Percentiles rank a stretch among this genome's conserved stretches.
phyloP scores from a whole-genome alignment of 2,888 invertebrate genomes.

The Siphlonurus alternatus region DNA sequence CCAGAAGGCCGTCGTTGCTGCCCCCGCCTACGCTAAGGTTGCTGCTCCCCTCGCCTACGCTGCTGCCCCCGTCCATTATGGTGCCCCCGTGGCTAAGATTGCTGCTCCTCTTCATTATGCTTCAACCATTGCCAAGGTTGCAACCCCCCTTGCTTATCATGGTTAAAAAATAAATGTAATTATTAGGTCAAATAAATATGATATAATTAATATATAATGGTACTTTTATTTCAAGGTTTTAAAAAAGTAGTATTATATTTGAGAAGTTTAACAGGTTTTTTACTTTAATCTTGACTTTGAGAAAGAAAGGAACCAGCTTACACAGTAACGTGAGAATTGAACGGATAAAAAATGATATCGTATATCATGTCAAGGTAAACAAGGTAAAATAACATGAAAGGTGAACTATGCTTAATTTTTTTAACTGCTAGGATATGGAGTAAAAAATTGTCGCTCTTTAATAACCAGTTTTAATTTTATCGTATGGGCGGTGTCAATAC shows the following conservation, averaged over 20 bases:
- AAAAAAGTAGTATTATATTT: background rate
- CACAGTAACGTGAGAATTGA: too few relatives aligned
- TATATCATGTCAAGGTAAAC: background rate
- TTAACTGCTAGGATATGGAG: background rate
- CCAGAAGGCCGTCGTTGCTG: constrained; percentile 6
- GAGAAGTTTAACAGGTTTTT: background rate
- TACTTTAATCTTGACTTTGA: background rate
- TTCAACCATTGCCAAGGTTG: background rate
- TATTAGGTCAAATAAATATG: background rate
- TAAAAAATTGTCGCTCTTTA: too few relatives aligned
- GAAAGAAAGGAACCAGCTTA: too few relatives aligned
- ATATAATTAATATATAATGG: background rate
- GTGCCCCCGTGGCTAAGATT: constrained; percentile 2
- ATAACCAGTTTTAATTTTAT: too few relatives aligned
- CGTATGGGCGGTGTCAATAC: too few relatives aligned
- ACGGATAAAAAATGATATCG: background rate
- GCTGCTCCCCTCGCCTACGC: constrained; percentile 2
- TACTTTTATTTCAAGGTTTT: background rate
- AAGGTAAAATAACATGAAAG: background rate
- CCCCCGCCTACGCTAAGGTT: background rate
- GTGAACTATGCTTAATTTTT: background rate
- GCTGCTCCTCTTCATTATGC: background rate
- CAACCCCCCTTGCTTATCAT: background rate
- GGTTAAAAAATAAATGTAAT: background rate
- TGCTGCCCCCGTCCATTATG: background rate